phyloP scores from a whole-genome alignment of 2,888 invertebrate genomes.

The Clunio marinus region DNA sequence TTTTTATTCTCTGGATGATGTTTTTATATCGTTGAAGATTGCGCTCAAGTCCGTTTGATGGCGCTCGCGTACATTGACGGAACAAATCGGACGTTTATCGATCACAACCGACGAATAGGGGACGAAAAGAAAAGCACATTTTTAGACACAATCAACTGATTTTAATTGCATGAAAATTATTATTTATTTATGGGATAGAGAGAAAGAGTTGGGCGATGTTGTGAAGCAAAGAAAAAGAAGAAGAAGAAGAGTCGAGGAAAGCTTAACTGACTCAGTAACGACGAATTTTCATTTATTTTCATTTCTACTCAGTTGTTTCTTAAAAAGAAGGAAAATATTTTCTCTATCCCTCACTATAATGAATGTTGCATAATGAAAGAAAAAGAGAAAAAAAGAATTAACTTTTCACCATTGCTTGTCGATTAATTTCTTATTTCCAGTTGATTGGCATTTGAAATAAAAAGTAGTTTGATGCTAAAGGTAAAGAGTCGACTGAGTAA shows the following conservation, averaged over 20 bases:
- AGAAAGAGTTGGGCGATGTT: neutral
- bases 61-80: neutral
- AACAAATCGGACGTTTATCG: neutral
- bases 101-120: conserved; percentile 11
- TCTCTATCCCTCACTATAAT: too few relatives aligned
- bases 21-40: conserved; percentile 16
- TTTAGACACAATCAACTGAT: conserved; percentile 34
- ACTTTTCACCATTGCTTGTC: neutral
- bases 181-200: conserved; percentile 27
- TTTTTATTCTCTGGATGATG: conserved; percentile 9
- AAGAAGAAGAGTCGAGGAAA: neutral
- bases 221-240: neutral
- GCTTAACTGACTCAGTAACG: neutral
- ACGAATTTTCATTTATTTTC: too few relatives aligned
- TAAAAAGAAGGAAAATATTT: too few relatives aligned
- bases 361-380: too few relatives aligned
- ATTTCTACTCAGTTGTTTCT: too few relatives aligned
- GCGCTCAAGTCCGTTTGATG: neutral
- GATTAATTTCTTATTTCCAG: conserved; percentile 1
- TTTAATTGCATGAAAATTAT: conserved; percentile 36
- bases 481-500: too few relatives aligned
- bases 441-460: neutral
- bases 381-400: neutral
- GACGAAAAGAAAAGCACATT: conserved; percentile 14
- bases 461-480: too few relatives aligned